phyloP scores from a whole-genome alignment of 2,888 invertebrate species.

The Acleris laterana region DNA sequence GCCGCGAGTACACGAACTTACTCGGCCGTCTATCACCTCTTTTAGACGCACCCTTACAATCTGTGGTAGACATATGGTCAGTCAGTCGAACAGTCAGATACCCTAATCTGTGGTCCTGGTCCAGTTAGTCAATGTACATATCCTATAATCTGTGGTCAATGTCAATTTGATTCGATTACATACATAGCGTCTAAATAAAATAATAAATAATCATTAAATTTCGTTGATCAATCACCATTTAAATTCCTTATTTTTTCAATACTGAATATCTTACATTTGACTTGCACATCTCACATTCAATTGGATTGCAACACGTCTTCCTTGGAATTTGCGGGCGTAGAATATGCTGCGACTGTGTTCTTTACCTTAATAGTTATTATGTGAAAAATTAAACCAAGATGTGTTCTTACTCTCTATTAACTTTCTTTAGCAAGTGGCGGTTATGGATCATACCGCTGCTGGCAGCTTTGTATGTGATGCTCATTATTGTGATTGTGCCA shows the following conservation, averaged over 20 bases:
- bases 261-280: not conserved
- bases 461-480: slow-evolving; percentile 90
- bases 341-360: slow-evolving; percentile 29
- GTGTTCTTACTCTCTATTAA: slow-evolving; percentile 67
- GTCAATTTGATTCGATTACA: no score
- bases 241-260: slow-evolving; percentile 4
- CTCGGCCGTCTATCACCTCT: no score
- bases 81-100: no score
- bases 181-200: not conserved
- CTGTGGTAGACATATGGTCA: no score
- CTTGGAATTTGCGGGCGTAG: not conserved
- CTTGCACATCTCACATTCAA: not conserved
- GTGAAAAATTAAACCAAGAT: slow-evolving; percentile 51
- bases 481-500: slow-evolving; percentile 93
- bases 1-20: no score
- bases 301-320: slow-evolving; percentile 7
- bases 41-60: no score
- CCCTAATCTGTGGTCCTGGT: no score
- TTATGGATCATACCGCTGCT: slow-evolving; percentile 95
- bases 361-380: slow-evolving; percentile 31
- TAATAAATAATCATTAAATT: slow-evolving; percentile 13
- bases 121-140: no score
- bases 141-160: no score
- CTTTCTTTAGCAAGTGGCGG: slow-evolving; percentile 87
- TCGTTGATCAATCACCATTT: slow-evolving; percentile 4